Percentiles rank a stretch among this genome's conserved stretches.
These are phyloP conservation scores for Urosaurus nigricauda DNA, from an alignment of 2,797 vertebrate genomes.

Conservation along the genomic window DNA sequence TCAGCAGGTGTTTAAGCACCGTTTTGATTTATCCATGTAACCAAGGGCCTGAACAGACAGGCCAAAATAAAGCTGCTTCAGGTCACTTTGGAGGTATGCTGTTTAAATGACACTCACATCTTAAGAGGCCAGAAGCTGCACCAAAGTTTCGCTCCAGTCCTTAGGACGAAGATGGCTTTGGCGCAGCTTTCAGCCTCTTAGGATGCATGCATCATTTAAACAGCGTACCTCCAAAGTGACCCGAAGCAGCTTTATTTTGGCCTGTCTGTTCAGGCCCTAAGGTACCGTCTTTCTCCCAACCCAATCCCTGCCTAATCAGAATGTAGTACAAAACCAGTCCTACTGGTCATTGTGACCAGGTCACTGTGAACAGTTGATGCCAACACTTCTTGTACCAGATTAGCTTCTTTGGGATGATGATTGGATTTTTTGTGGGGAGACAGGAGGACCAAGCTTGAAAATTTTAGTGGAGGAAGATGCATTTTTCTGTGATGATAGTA, in stretches of 20 bases:
- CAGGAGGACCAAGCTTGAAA: neutral
- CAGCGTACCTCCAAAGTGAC: too few species aligned
- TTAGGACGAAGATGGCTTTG: too few species aligned
- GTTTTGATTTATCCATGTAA: neutral
- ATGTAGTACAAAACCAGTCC: neutral
- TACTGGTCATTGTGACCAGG: neutral
- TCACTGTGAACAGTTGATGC: neutral
- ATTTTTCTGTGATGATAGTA: neutral
- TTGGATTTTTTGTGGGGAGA: neutral
- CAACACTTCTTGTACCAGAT: neutral
- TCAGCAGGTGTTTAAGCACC: neutral
- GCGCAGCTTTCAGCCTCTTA: too few species aligned
- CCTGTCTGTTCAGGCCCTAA: too few species aligned
- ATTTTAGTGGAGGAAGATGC: neutral
- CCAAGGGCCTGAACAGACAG: too few species aligned
- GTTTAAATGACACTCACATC: too few species aligned
- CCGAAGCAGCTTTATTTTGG: too few species aligned
- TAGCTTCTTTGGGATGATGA: neutral
- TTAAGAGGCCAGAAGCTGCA: too few species aligned
- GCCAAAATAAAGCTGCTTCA: too few species aligned
- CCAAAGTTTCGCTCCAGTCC: too few species aligned
- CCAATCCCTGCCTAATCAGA: neutral
- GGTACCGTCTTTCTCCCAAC: neutral
- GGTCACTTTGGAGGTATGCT: too few species aligned
- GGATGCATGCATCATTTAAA: too few species aligned